phyloP scores from a whole-genome alignment of 2,888 invertebrate species.

The Teleiodes luculella region DNA sequence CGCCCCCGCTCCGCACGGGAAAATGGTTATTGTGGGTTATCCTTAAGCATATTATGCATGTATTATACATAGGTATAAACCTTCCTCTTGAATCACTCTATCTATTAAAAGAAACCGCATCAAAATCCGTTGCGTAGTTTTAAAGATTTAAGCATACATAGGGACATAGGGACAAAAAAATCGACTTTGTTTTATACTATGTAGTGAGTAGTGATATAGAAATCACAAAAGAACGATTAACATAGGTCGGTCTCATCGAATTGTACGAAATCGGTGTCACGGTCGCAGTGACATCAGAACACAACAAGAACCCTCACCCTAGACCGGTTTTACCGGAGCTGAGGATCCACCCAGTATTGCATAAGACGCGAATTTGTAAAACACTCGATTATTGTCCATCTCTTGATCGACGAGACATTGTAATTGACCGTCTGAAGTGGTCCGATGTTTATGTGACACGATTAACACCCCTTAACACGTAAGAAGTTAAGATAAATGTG shows the following conservation, averaged over 20 bases:
- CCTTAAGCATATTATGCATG: too few relatives aligned
- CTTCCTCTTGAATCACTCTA: too few relatives aligned
- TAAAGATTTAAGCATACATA: too few relatives aligned
- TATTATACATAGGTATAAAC: too few relatives aligned
- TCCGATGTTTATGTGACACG: slow-evolving; percentile 11
- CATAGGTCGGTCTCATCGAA: slow-evolving; percentile 26
- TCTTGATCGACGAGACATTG: slow-evolving; percentile 17
- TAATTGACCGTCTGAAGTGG: slow-evolving; percentile 13
- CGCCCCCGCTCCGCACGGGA: too few relatives aligned
- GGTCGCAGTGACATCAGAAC: slow-evolving; percentile 47
- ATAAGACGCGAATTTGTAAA: slow-evolving; percentile 14
- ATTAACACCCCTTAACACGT: slow-evolving; percentile 5
- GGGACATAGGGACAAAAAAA: too few relatives aligned
- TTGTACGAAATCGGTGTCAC: slow-evolving; percentile 43
- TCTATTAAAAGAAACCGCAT: too few relatives aligned
- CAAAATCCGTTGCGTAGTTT: too few relatives aligned
- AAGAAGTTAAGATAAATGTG: background rate
- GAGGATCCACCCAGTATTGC: slow-evolving; percentile 15
- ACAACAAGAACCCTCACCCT: slow-evolving; percentile 32
- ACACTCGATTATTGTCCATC: slow-evolving; percentile 7
- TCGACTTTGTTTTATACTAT: too few relatives aligned
- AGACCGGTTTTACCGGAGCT: slow-evolving; percentile 33
- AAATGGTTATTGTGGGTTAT: too few relatives aligned
- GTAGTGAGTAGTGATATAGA: too few relatives aligned
- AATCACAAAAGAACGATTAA: background rate